Percentiles rank a stretch among this genome's conserved stretches.
These are phyloP conservation scores for Pangasius djambal DNA, from an alignment of 2,797 vertebrate genomes.

Conservation along the genomic window DNA sequence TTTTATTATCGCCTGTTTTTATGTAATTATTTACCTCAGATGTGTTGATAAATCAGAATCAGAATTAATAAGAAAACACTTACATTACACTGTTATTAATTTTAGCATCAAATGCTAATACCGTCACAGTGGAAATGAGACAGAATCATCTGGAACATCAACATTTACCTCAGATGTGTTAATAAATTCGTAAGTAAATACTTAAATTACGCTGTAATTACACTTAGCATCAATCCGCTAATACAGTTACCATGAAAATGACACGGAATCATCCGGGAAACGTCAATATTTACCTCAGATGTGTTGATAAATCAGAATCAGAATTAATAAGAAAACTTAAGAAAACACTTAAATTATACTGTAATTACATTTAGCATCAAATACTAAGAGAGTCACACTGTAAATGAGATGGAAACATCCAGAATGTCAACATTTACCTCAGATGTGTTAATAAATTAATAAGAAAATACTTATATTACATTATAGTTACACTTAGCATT, in stretches of 20 bases:
- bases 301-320: not conserved
- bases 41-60: not conserved
- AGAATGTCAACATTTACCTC: not conserved
- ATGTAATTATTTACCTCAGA: not conserved
- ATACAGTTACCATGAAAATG: too few relatives aligned
- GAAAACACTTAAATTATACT: not conserved
- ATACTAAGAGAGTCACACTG: not conserved
- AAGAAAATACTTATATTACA: not conserved
- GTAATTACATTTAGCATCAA: not conserved
- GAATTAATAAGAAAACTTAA: too few relatives aligned
- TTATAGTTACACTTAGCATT: not conserved
- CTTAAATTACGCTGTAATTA: not conserved
- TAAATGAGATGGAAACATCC: not conserved
- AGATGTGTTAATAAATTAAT: too few relatives aligned
- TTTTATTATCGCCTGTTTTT: not conserved
- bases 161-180: not conserved
- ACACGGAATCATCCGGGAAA: too few relatives aligned
- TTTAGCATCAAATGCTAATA: not conserved
- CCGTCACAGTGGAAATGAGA: not conserved
- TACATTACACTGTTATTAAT: not conserved
- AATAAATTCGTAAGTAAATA: not conserved
- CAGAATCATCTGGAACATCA: not conserved
- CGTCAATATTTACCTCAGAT: not conserved
- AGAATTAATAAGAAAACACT: not conserved
- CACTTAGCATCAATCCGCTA: not conserved